phyloP scores from a whole-genome alignment of 2,888 invertebrate species.

The Peribatodes rhomboidaria region DNA sequence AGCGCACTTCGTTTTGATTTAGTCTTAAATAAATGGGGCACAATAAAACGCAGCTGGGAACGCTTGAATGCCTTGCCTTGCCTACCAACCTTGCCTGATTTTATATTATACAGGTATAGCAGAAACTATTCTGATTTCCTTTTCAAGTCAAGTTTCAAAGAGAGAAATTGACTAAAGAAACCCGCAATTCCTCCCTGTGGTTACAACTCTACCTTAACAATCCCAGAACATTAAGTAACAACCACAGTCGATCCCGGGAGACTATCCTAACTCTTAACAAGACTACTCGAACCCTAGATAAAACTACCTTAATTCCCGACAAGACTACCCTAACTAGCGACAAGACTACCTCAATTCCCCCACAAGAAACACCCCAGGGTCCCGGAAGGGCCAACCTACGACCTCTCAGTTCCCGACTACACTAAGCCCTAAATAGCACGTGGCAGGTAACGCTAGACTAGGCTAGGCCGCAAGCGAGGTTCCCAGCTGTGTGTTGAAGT shows the following conservation, averaged over 20 bases:
- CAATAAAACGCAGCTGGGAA: constrained; percentile 45
- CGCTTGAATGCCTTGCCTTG: constrained; percentile 26
- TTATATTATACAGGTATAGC: not conserved
- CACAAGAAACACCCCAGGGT: not conserved
- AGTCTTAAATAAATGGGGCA: constrained; percentile 37
- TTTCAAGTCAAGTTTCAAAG: too few relatives aligned
- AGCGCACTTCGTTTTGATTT: constrained; percentile 13
- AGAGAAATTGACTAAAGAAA: too few relatives aligned
- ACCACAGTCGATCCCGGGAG: not conserved
- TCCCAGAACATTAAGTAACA: not conserved
- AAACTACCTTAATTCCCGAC: not conserved
- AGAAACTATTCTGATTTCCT: not conserved
- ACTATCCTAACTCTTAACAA: not conserved
- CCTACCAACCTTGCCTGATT: not conserved
- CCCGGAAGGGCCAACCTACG: not conserved
- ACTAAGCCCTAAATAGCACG: not conserved
- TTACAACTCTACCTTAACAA: not conserved
- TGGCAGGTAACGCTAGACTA: not conserved
- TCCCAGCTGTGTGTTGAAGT: constrained; percentile 37
- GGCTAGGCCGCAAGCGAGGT: constrained; percentile 1
- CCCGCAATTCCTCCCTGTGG: not conserved
- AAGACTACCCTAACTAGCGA: not conserved
- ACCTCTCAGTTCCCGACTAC: not conserved
- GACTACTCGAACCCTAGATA: not conserved
- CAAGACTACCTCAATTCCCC: not conserved